These are phyloP conservation scores for Dorcus parallelipipedus DNA, from an alignment of 2,888 invertebrate species.

Conservation along the genomic window DNA sequence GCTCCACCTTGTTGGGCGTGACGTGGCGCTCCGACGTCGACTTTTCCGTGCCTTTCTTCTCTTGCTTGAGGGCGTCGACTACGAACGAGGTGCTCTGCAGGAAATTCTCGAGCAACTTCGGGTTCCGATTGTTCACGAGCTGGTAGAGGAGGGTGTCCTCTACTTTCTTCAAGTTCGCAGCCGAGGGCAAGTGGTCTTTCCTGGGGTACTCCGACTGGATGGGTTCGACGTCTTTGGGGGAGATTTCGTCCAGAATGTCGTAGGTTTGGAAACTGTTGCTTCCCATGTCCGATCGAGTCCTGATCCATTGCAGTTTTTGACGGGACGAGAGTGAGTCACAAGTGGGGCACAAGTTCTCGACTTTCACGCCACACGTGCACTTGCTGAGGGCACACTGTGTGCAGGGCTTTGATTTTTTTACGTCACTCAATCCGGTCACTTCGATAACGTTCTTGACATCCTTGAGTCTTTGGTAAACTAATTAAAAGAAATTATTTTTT, in stretches of 20 bases:
- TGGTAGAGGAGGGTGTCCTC: constrained; percentile 20
- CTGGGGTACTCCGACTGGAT: constrained; percentile 32
- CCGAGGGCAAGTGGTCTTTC: constrained; percentile 18
- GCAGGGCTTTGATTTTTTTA: background rate
- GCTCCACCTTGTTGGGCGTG: background rate
- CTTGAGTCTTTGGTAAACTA: background rate
- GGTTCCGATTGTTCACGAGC: constrained; percentile 18
- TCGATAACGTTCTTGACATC: background rate
- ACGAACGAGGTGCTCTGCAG: constrained; percentile 9
- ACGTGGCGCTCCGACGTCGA: background rate
- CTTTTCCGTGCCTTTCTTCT: too few species aligned
- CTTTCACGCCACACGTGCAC: constrained; percentile 14
- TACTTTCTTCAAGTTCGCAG: constrained; percentile 11
- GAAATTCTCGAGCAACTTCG: constrained; percentile 18
- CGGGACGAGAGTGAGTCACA: background rate
- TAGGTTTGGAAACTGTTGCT: constrained; percentile 19
- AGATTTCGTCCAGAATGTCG: constrained; percentile 27
- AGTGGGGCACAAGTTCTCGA: constrained; percentile 5
- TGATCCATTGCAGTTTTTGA: constrained; percentile 13
- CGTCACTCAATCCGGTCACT: background rate
- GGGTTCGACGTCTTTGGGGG: constrained; percentile 24
- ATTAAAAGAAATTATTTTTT: background rate
- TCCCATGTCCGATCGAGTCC: constrained; percentile 3
- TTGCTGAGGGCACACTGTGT: background rate
- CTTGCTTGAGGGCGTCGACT: background rate